A percentile compares a stretch with the other conserved stretches of the same genome.
These are phyloP conservation scores for Crax fasciolata DNA, from an alignment of 2,797 vertebrate species.

Conservation along the genomic window DNA sequence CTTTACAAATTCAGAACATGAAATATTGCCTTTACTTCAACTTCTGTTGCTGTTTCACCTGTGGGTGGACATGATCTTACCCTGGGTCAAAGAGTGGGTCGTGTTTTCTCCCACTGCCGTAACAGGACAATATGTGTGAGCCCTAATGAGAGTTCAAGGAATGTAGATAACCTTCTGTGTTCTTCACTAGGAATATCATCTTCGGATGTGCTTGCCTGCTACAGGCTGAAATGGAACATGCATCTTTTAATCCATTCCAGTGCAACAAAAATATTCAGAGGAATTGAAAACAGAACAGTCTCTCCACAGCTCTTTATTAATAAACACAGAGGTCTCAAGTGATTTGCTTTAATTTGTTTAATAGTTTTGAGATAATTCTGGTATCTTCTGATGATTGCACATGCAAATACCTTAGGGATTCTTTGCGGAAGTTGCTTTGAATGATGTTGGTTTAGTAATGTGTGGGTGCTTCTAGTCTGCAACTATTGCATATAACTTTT, in stretches of 20 bases:
- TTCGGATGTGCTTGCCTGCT: not conserved
- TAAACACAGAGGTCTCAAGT: not conserved
- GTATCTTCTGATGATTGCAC: not conserved
- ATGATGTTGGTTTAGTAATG: not conserved
- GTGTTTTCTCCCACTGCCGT: not conserved
- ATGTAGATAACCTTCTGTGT: not conserved
- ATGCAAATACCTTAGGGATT: not conserved
- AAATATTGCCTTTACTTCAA: not conserved
- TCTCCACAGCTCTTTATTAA: constrained; percentile 28
- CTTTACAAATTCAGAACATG: not conserved
- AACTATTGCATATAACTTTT: not conserved
- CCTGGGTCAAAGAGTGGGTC: not conserved
- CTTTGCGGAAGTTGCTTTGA: constrained; percentile 5
- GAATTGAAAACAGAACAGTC: not conserved
- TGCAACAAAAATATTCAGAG: constrained; percentile 13
- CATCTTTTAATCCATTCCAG: not conserved
- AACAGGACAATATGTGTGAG: not conserved
- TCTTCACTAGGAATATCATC: not conserved
- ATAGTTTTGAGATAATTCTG: constrained; percentile 45
- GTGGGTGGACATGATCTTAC: not conserved
- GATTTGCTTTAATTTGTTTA: constrained; percentile 32
- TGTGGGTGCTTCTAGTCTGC: not conserved
- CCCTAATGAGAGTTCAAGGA: not conserved
- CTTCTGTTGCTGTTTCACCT: not conserved
- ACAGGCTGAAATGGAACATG: not conserved